phyloP scores from a whole-genome alignment of 2,113 vertebrate genomes.

The Edolisoma coerulescens region DNA sequence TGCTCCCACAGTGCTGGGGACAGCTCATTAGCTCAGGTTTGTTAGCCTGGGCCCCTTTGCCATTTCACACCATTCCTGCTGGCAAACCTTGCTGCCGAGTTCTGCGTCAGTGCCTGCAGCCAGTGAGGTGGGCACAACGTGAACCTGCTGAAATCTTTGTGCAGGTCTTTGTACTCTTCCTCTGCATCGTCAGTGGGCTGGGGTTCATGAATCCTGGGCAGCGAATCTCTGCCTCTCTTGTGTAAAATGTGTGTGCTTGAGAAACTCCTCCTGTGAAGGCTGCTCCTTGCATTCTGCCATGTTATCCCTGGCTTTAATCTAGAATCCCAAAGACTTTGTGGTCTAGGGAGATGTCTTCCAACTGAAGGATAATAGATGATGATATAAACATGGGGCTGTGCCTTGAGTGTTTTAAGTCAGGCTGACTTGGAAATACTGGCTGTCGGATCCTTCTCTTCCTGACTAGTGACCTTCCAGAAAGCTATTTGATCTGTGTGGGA shows the following conservation, averaged over 20 bases:
- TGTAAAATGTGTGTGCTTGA: neutral
- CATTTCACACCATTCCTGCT: neutral
- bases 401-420: neutral
- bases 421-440: neutral
- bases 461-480: neutral
- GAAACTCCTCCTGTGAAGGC: neutral
- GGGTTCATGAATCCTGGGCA: neutral
- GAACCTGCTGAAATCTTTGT: neutral
- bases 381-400: neutral
- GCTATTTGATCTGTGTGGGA: neutral
- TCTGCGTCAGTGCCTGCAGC: neutral
- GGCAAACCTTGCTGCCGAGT: neutral
- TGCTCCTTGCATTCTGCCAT: neutral
- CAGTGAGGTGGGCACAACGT: neutral
- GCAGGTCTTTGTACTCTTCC: neutral
- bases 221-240: neutral
- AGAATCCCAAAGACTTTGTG: neutral
- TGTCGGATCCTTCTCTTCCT: neutral
- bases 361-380: neutral
- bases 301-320: neutral
- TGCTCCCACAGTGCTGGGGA: accelerated
- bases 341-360: neutral
- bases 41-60: neutral
- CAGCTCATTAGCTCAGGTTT: neutral
- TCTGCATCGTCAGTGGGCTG: neutral